Evolutionary conservation across 2,113 vertebrate genomes (phyloP), one percentile per base, ranked within the genome.

Genomic region (Scomber scombrus): DNA sequence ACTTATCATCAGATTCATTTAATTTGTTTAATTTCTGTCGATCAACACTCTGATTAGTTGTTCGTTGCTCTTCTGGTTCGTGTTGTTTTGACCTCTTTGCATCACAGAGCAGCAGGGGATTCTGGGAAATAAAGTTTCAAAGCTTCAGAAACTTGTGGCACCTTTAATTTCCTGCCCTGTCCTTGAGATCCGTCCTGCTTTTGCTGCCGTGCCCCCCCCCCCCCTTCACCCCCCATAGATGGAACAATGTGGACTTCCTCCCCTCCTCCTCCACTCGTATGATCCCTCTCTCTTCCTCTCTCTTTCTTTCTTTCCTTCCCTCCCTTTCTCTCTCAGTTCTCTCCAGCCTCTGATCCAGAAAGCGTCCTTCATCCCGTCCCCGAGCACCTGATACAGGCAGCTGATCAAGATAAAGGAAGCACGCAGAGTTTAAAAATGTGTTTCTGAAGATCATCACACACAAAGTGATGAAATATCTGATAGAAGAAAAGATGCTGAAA

Each of bases 401-500:
- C 72, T 81, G 56, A 31, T 40, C 14, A 43, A 67, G 60, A 64
- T 82, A 71, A 78, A 85, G 80, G 72, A 86, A 80, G 84, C 78
- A 29, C 23, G 3, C 8, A 14, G 15, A 15, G 29, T 47, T 15
- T 9, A 4, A 4, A 40, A n/a, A 49, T 11, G 15, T 52, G 4
- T 61, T 43, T 62, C 16, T 62, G 15, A 51, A 9, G 18, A 54
- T 3, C 46, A 9, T 15, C 9, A 0, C 8, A 18, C 5, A 5
- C 34, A 21, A 34, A 34, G 31, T 34, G 31, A 34, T 34, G 31
- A 34, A 34, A 34, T 34, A 34, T 9, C 7, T 40, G 34, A 8
- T 40, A 40, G 34, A 40, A 7, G 34, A 40, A 7, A 40, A 40
- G n/a, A n/a, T n/a, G n/a, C n/a, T n/a, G 34, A 7, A 40, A 40